Conservation (phyloP, 2,888 invertebrate species). For the Charanyca ferruginea region DNA sequence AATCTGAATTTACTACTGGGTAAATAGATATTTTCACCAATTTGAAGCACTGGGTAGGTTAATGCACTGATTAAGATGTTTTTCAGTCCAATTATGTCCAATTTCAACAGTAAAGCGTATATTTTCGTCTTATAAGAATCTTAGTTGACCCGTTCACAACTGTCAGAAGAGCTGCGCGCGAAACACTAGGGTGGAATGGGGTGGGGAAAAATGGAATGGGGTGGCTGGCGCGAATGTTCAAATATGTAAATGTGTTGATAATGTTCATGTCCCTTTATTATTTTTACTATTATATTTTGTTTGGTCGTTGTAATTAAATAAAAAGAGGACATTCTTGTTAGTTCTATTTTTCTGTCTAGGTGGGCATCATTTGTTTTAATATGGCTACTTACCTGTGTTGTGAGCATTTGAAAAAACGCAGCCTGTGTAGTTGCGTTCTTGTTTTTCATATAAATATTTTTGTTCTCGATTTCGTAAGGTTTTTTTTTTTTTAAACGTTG, state of each 20-base stretch:
- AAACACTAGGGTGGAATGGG: conserved; percentile 30
- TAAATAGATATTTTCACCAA: neutral
- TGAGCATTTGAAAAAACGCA: neutral
- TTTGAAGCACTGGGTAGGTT: neutral
- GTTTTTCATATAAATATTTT: neutral
- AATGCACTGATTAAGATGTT: conserved; percentile 20
- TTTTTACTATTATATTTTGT: too few relatives aligned
- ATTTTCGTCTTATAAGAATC: conserved; percentile 41
- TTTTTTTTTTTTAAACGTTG: too few relatives aligned
- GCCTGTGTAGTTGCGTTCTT: neutral
- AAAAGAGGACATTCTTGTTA: neutral
- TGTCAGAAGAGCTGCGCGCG: conserved; percentile 49
- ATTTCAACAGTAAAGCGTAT: neutral
- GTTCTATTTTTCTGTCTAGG: neutral
- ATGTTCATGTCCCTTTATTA: neutral
- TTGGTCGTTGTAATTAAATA: too few relatives aligned
- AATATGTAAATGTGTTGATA: conserved; percentile 1
- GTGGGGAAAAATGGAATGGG: conserved; percentile 13
- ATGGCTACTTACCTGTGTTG: neutral
- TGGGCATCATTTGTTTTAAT: conserved; percentile 2
- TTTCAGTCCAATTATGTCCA: neutral
- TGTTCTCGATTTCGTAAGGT: neutral
- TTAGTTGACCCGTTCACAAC: conserved; percentile 32
- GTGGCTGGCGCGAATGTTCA: conserved; percentile 37
- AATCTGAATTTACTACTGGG: neutral